A percentile compares a stretch with the other conserved stretches of the same genome.
Conservation (phyloP, 2,797 vertebrate species). For the Bradypodion ventrale region DNA sequence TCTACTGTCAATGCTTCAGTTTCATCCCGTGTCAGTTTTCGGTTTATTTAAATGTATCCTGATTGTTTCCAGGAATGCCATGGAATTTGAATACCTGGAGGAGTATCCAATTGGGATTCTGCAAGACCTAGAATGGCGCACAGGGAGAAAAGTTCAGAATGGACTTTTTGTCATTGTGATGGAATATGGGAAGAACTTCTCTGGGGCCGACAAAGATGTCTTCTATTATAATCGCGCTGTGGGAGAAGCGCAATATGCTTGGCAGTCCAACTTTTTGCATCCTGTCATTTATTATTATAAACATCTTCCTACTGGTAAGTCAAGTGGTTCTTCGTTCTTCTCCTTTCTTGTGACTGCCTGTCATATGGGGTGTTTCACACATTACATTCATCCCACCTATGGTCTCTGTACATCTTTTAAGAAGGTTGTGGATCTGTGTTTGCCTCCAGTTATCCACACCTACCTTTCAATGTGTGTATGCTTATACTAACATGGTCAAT, state of each 20-base stretch:
- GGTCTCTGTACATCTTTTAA: too few relatives aligned
- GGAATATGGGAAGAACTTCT: constrained; percentile 93
- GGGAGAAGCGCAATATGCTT: constrained; percentile 88
- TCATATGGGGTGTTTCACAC: too few relatives aligned
- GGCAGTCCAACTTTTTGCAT: constrained; percentile 95
- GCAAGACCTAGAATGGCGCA: constrained; percentile 81
- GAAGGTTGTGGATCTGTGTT: too few relatives aligned
- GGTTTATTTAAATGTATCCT: not conserved
- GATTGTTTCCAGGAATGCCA: constrained; percentile 71
- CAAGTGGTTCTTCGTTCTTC: not conserved
- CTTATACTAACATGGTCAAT: too few relatives aligned
- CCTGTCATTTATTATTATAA: constrained; percentile 94
- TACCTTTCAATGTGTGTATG: too few relatives aligned
- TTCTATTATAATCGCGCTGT: constrained; percentile 87
- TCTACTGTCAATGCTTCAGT: not conserved
- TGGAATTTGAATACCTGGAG: constrained; percentile 88
- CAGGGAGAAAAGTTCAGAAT: constrained; percentile 69
- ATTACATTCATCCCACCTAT: too few relatives aligned
- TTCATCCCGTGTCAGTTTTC: not conserved
- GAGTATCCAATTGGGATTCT: constrained; percentile 90
- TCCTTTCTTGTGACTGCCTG: not conserved
- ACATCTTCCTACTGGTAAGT: constrained; percentile 87
- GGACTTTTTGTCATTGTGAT: constrained; percentile 88
- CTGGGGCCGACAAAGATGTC: constrained; percentile 85
- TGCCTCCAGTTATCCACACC: too few relatives aligned